A percentile compares a stretch with the other conserved stretches of the same genome.
Evolutionary conservation across 2,113 vertebrate genomes (phyloP).

Genomic region (Trichomycterus rosablanca): DNA sequence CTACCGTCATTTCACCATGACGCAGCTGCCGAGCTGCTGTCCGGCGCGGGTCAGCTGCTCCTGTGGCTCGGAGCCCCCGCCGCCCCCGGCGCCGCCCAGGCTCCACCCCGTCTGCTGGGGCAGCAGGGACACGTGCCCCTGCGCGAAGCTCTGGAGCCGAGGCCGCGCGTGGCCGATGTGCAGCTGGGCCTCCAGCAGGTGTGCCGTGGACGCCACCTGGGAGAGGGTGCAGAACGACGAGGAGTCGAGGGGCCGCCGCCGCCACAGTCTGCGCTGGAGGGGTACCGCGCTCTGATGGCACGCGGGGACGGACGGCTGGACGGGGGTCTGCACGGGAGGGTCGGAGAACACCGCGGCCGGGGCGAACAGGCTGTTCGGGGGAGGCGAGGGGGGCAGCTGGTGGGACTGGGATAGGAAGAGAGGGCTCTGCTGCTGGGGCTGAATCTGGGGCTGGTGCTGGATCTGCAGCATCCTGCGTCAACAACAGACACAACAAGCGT

Average conservation of each 20-base stretch:
- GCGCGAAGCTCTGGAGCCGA: conserved; percentile 47
- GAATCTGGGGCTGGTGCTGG: conserved; percentile 71
- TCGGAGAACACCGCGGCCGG: conserved; percentile 60
- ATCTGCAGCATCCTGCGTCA: conserved; percentile 85
- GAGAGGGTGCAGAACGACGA: conserved; percentile 71
- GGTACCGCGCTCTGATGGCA: conserved; percentile 61
- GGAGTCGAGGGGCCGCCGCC: conserved; percentile 45
- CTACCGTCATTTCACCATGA: conserved; percentile 85
- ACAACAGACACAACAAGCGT: conserved; percentile 18
- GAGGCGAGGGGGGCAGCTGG: conserved; percentile 57
- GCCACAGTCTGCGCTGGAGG: conserved; percentile 59
- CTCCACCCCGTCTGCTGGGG: conserved; percentile 74
- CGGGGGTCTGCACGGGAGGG: conserved; percentile 47
- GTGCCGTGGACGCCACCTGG: conserved; percentile 78
- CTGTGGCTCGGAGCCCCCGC: conserved; percentile 53
- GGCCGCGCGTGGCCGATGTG: conserved; percentile 71
- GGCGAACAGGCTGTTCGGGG: conserved; percentile 52
- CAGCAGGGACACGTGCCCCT: conserved; percentile 51
- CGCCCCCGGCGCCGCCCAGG: conserved; percentile 55
- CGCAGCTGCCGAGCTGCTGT: conserved; percentile 74
- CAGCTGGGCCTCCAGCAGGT: conserved; percentile 80
- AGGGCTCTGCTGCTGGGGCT: conserved; percentile 62
- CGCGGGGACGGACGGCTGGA: conserved; percentile 60
- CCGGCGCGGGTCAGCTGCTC: conserved; percentile 52
- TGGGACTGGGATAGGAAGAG: conserved; percentile 56